These are phyloP conservation scores for Chionomys nivalis DNA, from an alignment of 2,113 vertebrate species.

Conservation along the genomic window DNA sequence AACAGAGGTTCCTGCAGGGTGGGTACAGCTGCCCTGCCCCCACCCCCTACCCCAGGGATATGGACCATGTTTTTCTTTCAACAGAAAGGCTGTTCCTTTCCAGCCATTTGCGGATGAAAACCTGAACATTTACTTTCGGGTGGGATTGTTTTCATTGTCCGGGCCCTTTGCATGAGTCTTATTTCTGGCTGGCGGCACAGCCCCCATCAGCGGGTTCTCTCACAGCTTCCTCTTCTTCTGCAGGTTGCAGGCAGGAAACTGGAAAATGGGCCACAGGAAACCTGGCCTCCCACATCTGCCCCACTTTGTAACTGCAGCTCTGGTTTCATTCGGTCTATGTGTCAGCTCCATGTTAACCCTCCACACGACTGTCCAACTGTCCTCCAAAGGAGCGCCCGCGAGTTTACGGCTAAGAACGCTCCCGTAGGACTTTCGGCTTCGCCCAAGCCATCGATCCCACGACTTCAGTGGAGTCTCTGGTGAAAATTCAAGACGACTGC, in stretches of 20 bases:
- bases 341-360: conserved; percentile 86
- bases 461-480: neutral
- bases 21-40: neutral
- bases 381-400: neutral
- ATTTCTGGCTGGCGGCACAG: conserved; percentile 65
- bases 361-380: conserved; percentile 57
- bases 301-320: conserved; percentile 87
- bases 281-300: conserved; percentile 90
- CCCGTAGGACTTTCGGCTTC: neutral
- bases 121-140: conserved; percentile 44
- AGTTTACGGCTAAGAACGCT: neutral
- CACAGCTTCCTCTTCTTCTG: conserved; percentile 87
- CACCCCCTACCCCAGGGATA: neutral
- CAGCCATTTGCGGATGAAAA: neutral
- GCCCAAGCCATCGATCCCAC: neutral
- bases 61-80: conserved; percentile 51
- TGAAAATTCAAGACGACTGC: neutral
- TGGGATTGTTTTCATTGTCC: neutral
- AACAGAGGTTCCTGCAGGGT: conserved; percentile 53
- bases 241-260: conserved; percentile 90
- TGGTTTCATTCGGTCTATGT: conserved; percentile 87
- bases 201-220: conserved; percentile 75
- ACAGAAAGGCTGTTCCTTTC: conserved; percentile 56
- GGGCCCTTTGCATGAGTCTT: conserved; percentile 17
- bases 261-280: conserved; percentile 91